Conservation (phyloP, 2,113 vertebrate species). For the Struthidea cinerea region DNA sequence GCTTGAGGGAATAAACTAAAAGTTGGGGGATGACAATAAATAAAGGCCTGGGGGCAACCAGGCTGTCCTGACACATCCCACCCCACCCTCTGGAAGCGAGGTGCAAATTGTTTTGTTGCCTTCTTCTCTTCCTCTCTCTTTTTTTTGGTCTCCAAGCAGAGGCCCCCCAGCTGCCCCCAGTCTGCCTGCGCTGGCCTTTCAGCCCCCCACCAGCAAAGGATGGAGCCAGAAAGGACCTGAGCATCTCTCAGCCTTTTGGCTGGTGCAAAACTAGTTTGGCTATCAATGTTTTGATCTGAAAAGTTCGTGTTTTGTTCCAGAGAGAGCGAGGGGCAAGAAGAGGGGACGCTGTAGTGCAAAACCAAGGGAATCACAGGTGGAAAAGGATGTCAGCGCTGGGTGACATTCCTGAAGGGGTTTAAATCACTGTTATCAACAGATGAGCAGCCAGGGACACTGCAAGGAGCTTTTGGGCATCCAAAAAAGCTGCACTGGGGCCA, state of each 20-base stretch:
- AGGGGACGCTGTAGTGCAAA: background rate
- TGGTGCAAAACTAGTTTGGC: background rate
- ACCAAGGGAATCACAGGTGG: background rate
- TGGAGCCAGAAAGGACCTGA: background rate
- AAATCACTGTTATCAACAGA: background rate
- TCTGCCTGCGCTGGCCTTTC: background rate
- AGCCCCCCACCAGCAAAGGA: background rate
- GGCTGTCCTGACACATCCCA: background rate
- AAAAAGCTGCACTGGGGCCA: background rate
- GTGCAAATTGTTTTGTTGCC: background rate
- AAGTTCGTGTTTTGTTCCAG: background rate
- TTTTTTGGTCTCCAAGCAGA: background rate
- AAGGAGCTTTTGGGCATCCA: background rate
- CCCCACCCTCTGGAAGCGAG: background rate
- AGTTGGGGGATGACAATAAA: background rate
- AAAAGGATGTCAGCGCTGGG: background rate
- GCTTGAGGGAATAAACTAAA: background rate
- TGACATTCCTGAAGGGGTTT: background rate
- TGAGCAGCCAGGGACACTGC: background rate
- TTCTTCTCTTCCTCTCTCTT: background rate
- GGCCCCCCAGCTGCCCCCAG: background rate
- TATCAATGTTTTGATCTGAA: background rate
- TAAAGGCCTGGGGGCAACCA: background rate
- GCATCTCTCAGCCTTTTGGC: background rate
- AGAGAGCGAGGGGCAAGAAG: background rate